A percentile compares a stretch with the other conserved stretches of the same genome.
Conservation (phyloP, 2,113 vertebrate species). For the Macrotus californicus region DNA sequence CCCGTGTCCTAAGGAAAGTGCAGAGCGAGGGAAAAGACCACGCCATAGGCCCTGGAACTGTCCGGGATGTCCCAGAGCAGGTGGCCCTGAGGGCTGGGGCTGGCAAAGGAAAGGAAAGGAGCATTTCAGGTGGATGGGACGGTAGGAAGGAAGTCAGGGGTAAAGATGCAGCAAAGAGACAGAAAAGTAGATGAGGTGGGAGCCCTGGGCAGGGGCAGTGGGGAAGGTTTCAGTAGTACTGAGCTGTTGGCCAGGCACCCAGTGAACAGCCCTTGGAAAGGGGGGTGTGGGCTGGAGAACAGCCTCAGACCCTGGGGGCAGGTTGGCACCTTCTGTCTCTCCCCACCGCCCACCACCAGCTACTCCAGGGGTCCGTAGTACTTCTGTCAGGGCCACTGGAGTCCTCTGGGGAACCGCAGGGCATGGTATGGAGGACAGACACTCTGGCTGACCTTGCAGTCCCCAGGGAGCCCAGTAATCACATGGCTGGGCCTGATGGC, state of each 20-base stretch:
- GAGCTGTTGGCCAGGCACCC: no score
- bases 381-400: not conserved
- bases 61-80: not conserved
- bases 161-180: not conserved
- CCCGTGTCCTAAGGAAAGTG: not conserved
- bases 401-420: not conserved
- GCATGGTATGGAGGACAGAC: not conserved
- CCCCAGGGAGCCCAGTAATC: not conserved
- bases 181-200: not conserved
- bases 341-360: rapidly evolving
- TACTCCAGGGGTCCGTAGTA: no score
- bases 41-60: no score
- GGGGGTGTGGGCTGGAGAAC: no score
- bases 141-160: not conserved
- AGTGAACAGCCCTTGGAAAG: not conserved
- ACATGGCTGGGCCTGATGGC: not conserved
- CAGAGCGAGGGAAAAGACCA: not conserved
- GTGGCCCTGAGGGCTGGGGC: not conserved
- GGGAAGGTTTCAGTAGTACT: not conserved
- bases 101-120: not conserved
- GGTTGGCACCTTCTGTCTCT: no score
- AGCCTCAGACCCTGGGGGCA: no score
- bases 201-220: rapidly evolving
- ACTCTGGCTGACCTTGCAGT: rapidly evolving
- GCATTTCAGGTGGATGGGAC: no score